Base-by-base conservation (phyloP, 2,797 vertebrate genomes). In the Graptemys geographica region DNA sequence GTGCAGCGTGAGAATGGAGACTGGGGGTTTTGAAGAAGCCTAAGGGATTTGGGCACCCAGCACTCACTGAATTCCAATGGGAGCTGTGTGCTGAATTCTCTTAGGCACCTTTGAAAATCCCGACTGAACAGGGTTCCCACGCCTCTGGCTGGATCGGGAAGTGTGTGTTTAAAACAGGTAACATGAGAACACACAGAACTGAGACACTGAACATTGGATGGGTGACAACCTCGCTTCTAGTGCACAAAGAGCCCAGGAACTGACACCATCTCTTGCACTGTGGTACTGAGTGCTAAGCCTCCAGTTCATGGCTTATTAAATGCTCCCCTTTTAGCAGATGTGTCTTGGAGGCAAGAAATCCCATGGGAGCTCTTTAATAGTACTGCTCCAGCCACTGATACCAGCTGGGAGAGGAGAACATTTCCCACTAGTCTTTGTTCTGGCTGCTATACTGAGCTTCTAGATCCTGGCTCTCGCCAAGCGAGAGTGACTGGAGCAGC, bases 271-370 rank as follows among this genome's bases (percentile, higher is more conserved):
- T 62, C 59, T 33, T 33, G 31, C 57, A 28, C 12, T 62, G 6
- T 59, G 84, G 56, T n/a, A 5, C 44, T 3, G 33, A 37, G 81
- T 37, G 0, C 0, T 1, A 28, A 69, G 23, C 23, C 86, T 80
- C 15, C 55, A n/a, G 72, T 59, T 12, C 47, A 80, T 8, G 19
- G 65, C 65, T 76, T 76, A 47, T 12, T 41, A 44, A 47, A 47
- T n/a, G 1, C 2, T 31, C 0, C 31, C 47, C 47, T 37, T 37
- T 69, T 15, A 5, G 11, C 0, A 0, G 37, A 11, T 0, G 3
- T 8, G 16, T 12, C 16, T 37, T 84, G 15, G 72, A 88, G 83
- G 80, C 1, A 19, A 83, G 83, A 59, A 4, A 44, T 53, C 5
- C 78, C 41, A 52, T 1, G 55, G 89, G 25, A n/a, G 62, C 33